Conservation (phyloP, 2,888 invertebrate species). For the Lacanobia wlatinum region DNA sequence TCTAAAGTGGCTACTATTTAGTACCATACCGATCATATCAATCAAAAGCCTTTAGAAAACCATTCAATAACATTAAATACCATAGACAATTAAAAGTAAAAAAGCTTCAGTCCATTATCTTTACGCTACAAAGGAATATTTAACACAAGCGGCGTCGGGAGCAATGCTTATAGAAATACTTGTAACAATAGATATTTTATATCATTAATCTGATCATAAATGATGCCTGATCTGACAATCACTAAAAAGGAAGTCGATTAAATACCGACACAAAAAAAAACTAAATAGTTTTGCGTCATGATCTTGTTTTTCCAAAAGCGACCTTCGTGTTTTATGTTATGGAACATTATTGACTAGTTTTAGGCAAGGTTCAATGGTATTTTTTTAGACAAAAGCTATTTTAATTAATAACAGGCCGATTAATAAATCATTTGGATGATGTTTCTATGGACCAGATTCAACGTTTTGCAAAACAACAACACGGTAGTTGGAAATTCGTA, state of each 20-base stretch:
- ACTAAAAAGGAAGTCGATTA: constrained; percentile 64
- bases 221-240: constrained; percentile 73
- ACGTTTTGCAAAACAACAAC: not conserved
- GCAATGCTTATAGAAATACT: constrained; percentile 50
- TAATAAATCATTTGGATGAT: constrained; percentile 73
- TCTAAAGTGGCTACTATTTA: constrained; percentile 12
- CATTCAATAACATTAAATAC: constrained; percentile 34
- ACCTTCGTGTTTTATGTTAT: not conserved
- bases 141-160: constrained; percentile 34
- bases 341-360: not conserved
- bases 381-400: constrained; percentile 72
- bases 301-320: not conserved
- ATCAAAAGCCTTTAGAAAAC: constrained; percentile 36
- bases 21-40: constrained; percentile 15
- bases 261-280: constrained; percentile 42
- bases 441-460: constrained; percentile 12
- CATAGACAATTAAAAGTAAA: constrained; percentile 18
- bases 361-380: not conserved
- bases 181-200: constrained; percentile 72
- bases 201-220: constrained; percentile 85
- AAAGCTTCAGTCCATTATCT: constrained; percentile 1
- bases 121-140: constrained; percentile 34
- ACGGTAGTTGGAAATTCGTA: not conserved
- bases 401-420: constrained; percentile 71
- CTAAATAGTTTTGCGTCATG: constrained; percentile 44